Conservation (phyloP, 1,140 invertebrate species). For the Pachyrhynchus sulphureomaculatus region DNA sequence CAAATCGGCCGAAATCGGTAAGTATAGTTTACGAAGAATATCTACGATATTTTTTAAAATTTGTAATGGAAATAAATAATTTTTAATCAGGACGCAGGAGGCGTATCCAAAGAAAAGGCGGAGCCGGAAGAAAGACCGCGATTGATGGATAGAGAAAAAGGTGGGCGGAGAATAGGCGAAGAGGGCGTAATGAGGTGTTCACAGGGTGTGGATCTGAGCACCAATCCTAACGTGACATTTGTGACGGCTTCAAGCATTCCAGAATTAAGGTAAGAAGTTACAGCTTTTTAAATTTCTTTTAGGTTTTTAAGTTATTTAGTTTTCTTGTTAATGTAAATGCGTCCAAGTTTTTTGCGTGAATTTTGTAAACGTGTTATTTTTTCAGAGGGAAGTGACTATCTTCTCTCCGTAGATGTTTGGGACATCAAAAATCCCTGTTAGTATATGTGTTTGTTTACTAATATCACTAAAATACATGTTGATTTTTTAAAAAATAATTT, state of each 20-base stretch:
- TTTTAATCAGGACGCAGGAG: slow-evolving; percentile 4
- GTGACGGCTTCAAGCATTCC: slow-evolving; percentile 42
- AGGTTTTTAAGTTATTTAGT: too few species aligned
- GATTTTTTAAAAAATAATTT: neutral
- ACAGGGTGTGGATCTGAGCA: slow-evolving; percentile 43
- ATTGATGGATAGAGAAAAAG: slow-evolving; percentile 22
- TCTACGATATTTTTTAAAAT: too few species aligned
- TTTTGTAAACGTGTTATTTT: neutral
- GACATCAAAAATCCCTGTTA: slow-evolving; percentile 20
- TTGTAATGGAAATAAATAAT: too few species aligned
- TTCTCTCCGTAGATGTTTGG: slow-evolving; percentile 25
- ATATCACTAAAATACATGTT: neutral
- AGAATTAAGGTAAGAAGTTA: slow-evolving; percentile 35
- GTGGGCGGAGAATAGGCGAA: slow-evolving; percentile 5
- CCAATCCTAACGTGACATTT: slow-evolving; percentile 47
- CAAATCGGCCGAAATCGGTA: slow-evolving; percentile 22
- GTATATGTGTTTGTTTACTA: slow-evolving; percentile 17
- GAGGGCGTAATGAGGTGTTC: slow-evolving; percentile 40
- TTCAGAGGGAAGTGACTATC: slow-evolving; percentile 29
- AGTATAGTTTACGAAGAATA: too few species aligned
- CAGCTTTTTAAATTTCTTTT: too few species aligned
- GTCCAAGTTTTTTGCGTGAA: neutral
- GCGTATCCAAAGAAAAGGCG: neutral
- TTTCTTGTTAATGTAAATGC: neutral
- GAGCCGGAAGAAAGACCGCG: slow-evolving; percentile 3